These are phyloP conservation scores for Hirudo medicinalis DNA, from an alignment of 1,140 invertebrate genomes.

Conservation along the genomic window DNA sequence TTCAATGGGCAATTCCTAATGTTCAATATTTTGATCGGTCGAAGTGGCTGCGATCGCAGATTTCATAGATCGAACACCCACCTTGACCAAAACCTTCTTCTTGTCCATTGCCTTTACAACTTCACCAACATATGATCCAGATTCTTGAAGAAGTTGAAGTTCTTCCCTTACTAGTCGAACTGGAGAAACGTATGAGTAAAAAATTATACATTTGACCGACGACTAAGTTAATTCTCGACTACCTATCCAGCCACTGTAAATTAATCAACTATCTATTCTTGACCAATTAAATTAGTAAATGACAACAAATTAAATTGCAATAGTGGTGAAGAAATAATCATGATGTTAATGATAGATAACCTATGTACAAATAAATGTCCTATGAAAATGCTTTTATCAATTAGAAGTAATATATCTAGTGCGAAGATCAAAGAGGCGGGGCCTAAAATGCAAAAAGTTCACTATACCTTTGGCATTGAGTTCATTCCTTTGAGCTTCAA, in stretches of 20 bases:
- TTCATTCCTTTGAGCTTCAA: slow-evolving; percentile 98
- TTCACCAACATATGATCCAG: slow-evolving; percentile 98
- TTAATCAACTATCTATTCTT: too few relatives aligned
- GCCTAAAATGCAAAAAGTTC: background rate
- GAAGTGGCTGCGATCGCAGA: too few relatives aligned
- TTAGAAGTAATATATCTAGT: background rate
- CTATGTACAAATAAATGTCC: too few relatives aligned
- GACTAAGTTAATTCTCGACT: background rate
- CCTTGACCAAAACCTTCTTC: slow-evolving; percentile 96
- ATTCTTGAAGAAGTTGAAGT: slow-evolving; percentile 90
- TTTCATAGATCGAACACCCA: slow-evolving; percentile 30
- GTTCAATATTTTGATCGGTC: background rate
- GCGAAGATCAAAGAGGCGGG: background rate
- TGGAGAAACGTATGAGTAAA: slow-evolving; percentile 36
- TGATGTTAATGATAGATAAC: too few relatives aligned
- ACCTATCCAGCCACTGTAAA: too few relatives aligned
- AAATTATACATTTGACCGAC: background rate
- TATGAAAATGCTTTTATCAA: background rate
- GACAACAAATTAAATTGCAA: too few relatives aligned
- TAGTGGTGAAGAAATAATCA: too few relatives aligned
- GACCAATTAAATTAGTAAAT: too few relatives aligned
- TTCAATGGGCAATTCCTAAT: background rate
- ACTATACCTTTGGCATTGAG: slow-evolving; percentile 87
- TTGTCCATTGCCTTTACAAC: slow-evolving; percentile 99
- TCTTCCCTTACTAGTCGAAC: slow-evolving; percentile 95